Evolutionary conservation across 2,113 vertebrate species (phyloP), one percentile per base, ranked within the genome.

Genomic region (Channa argus): DNA sequence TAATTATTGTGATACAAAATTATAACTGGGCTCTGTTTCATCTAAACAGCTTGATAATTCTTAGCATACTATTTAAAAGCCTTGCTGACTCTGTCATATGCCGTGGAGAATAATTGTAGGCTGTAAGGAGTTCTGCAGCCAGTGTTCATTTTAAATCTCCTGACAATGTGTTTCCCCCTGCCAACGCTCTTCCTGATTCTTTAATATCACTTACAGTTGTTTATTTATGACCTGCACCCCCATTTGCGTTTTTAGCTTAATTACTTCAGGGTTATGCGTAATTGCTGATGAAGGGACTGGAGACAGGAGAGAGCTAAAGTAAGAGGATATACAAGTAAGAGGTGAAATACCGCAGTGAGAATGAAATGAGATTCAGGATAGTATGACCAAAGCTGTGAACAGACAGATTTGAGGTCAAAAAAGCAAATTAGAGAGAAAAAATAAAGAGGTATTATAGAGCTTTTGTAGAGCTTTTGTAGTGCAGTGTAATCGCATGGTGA

Each of bases 201-300:
- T 84, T 81, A 90, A 88, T 86, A 85, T 90, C 88, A 83, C 79
- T 82, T 84, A 77, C 54, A 53, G 50, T 59, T 85, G 82, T 79
- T 86, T 81, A 85, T 88, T 90, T 90, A 90, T 46, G 79, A 75
- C 67, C 67, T 2, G 15, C 12, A 14, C 69, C 60, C 76, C 51
- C 77, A 44, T 70, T 84, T 77, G 74, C 68, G 77, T 82, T 86
- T 73, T 90, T 82, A 80, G 81, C 81, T 84, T 86, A 84, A 90
- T 90, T 83, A 85, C 86, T 83, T 77, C 43, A 75, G 82, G 69
- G 79, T 76, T 46, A 56, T 60, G 63, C 75, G 50, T 73, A 68
- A 77, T 73, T 77, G 45, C 61, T 79, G 82, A 82, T 72, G 82
- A 76, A 83, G 53, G 24, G 24, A 63, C 41, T 38, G 63, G 47